Evolutionary conservation across 2,888 invertebrate genomes (phyloP).

Genomic region (Athalia rosae): DNA sequence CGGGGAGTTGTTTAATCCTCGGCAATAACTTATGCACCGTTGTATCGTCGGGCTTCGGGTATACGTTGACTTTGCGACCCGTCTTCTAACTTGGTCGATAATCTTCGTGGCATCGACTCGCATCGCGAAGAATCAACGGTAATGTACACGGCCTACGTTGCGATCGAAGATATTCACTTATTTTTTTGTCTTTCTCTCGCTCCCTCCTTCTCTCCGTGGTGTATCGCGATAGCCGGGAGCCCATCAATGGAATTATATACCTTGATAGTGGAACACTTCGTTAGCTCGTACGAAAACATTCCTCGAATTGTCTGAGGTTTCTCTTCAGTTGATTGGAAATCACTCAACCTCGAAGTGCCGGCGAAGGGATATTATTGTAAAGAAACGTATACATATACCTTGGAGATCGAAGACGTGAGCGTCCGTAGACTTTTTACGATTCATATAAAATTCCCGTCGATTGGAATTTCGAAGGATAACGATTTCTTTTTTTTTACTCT

Average conservation of each 20-base stretch:
- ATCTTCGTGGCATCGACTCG: conserved; percentile 1
- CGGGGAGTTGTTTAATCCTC: conserved; percentile 67
- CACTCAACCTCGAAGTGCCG: no score
- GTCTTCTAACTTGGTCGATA: conserved; percentile 35
- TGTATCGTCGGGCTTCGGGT: conserved; percentile 35
- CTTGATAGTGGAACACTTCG: no score
- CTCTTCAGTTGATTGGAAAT: no score
- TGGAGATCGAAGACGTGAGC: no score
- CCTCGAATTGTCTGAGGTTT: no score
- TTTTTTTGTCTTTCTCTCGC: background rate
- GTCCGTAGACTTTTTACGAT: no score
- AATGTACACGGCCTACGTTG: background rate
- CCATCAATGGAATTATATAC: no score
- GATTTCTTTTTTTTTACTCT: background rate
- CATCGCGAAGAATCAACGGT: background rate
- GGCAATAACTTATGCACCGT: conserved; percentile 60
- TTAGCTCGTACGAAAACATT: no score
- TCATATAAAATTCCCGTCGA: background rate
- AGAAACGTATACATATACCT: no score
- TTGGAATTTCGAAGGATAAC: background rate
- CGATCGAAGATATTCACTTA: background rate
- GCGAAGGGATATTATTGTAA: no score
- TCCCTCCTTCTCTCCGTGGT: no score
- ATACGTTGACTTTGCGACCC: conserved; percentile 36
- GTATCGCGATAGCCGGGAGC: no score